Evolutionary conservation across 1,140 invertebrate species (phyloP), one percentile per base, ranked within the genome.

Genomic region (Halictus rubicundus): DNA sequence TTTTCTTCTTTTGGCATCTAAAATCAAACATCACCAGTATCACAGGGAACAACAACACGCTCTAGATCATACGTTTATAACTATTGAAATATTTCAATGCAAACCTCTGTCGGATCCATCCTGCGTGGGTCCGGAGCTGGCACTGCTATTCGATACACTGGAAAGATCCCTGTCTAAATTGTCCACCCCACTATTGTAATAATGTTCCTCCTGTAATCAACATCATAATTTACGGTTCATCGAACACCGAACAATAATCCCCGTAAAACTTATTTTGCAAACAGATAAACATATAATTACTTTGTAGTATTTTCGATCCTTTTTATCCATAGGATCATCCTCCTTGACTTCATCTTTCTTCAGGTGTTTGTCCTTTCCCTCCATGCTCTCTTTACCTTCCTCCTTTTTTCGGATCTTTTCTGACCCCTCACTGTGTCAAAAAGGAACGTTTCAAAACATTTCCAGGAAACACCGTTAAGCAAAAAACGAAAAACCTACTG

Each of bases 1-100:
- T 95, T 97, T 97, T 94, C 96, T 95, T 93, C 96, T 94, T 94
- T 97, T 97, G 84, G 95, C 94, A 92, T 97, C 89, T 86, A 71
- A 75, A 82, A 85, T 80, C 74, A 42, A 77, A 70, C 80, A 81
- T 66, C 42, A 66, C 66, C 19, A 63, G 6, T 19, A 64, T 69
- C n/a, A n/a, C 16, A 42, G 57, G 42, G 8, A 16, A 66, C 3
- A 27, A 59, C 32, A 23, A 61, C 23, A 37, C 4, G 16, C 0
- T 39, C 37, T n/a, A 10, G 9, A 32, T 16, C 19, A 71, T 23
- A 68, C 23, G 23, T 25, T 9, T 32, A 27, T 21, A 25, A 66
- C 25, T 25, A 16, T 21, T 64, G 6, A 1, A 63, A 60, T 23
- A 23, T 84, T 70, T 52, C 70, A 39, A 23, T 81, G 83, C 80